Base-by-base conservation (phyloP, 2,797 vertebrate species). In the Vireo griseus region DNA sequence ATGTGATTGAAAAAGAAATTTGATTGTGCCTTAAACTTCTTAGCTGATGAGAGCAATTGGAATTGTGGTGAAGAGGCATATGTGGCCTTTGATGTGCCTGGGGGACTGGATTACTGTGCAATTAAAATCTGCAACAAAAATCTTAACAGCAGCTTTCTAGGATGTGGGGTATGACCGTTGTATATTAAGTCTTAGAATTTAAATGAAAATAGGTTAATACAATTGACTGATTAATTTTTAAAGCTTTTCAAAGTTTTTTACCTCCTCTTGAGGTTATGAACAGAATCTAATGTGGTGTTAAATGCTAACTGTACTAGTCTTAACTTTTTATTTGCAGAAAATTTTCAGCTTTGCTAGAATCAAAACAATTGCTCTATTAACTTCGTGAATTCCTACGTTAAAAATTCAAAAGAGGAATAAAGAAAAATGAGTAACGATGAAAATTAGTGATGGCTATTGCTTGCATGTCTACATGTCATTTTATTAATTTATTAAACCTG, bases 1-100 rank as follows among this genome's bases (percentile, higher is more conserved):
- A 96, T 96, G 96, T 97, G 98, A 98, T 97, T 98, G 98, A 98
- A 98, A 98, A 99, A 98, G 98, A 98, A 98, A 99, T 98, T 96
- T 98, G 97, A 98, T 98, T 97, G 86, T 95, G 97, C 96, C 98
- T 98, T 98, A 98, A 98, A 98, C 97, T 97, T 98, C 91, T 91
- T 94, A 88, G 95, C 79, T 97, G 97, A 97, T 97, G 95, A 97
- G 96, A 97, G 94, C 74, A 94, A 87, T 95, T 97, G 95, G 93
- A 97, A 96, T 97, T 90, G 77, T 90, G 90, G 91, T 86, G 68
- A 93, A 97, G 94, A 92, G 69, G 75, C 61, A 82, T 85, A 83
- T 52, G 63, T 92, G 92, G 93, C 88, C 96, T 97, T 97, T 96
- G 93, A 97, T 97, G 96, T 97, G 71, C 92, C 73, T 94, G 82